Evolutionary conservation across 2,797 vertebrate genomes (phyloP), one percentile per base, ranked within the genome.

Genomic region (Aldrovandia affinis): DNA sequence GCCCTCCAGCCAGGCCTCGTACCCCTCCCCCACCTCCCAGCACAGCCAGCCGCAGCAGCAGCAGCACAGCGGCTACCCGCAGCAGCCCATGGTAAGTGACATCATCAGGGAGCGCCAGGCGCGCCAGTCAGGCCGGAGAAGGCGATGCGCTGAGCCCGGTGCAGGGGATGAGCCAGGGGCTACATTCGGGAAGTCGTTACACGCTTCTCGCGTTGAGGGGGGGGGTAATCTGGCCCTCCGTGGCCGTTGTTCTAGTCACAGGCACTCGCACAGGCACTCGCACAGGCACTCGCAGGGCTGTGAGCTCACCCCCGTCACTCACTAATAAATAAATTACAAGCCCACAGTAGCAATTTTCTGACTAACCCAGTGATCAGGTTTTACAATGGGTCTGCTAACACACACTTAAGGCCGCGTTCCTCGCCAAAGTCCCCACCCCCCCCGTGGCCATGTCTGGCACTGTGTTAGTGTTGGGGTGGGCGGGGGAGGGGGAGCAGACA

Each of bases 71-170:
- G 63, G 89, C 86, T 97, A 94, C 86, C 95, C 95, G 57, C 89
- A 94, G 55, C 94, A 97, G 89, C 92, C 94, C 83, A 96, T 94
- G 97, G 98, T 99, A 95, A 98, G 98, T 92, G 85, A 39, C 80
- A 80, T 85, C 50, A 20, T 84, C 75, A 25, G 25, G 80, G 55
- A 36, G 28, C 50, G 75, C 20, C 4, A 10, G 8, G 36, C 22
- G 42, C 12, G n/a, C 18, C 77, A 15, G 77, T 78, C 70, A 78
- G 77, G 47, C 47, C 28, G 33, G 44, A 50, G 22, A 28, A 28
- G 10, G 36, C 68, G 42, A n/a, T 25, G 18, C 36, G 5, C 36
- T 39, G 68, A 73, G 68, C 68, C 18, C 68, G 9, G 68, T 1
- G 18, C 33, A 14, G 68, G 68, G 68, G 36, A 20, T 36, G 15